Evolutionary conservation across 2,888 invertebrate species (phyloP).

Genomic region (Chelonus formosanus): DNA sequence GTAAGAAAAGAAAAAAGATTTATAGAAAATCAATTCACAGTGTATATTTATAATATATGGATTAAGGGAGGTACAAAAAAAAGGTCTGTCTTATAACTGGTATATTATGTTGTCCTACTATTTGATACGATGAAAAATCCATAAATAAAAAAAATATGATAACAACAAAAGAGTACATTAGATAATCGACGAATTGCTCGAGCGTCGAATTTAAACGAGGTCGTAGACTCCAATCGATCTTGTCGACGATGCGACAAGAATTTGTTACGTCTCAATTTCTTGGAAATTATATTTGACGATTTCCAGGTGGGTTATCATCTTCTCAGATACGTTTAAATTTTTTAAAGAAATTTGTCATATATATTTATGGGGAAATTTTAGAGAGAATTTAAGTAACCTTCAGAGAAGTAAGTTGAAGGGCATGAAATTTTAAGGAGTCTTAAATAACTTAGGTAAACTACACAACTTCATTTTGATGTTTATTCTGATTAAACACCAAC

Average conservation of each 20-base stretch:
- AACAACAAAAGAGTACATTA: constrained; percentile 8
- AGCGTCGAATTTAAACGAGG: constrained; percentile 20
- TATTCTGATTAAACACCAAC: too few species aligned
- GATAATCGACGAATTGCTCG: constrained; percentile 25
- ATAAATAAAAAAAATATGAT: background rate
- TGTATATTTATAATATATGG: constrained; percentile 11
- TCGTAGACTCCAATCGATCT: constrained; percentile 18
- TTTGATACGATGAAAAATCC: too few species aligned
- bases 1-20: constrained; percentile 44
- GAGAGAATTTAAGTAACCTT: too few species aligned
- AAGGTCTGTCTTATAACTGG: background rate
- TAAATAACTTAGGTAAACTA: too few species aligned
- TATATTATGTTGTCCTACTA: too few species aligned
- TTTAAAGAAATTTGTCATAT: too few species aligned
- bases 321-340: too few species aligned
- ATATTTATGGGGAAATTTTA: too few species aligned
- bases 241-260: constrained; percentile 17
- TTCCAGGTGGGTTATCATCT: background rate
- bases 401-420: too few species aligned
- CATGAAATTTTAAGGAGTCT: too few species aligned
- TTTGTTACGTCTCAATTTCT: constrained; percentile 23
- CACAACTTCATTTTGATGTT: too few species aligned
- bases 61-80: constrained; percentile 27
- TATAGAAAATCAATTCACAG: constrained; percentile 62
- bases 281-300: constrained; percentile 20